Evolutionary conservation across 2,797 vertebrate species (phyloP).

Genomic region (Australoheros facetus): DNA sequence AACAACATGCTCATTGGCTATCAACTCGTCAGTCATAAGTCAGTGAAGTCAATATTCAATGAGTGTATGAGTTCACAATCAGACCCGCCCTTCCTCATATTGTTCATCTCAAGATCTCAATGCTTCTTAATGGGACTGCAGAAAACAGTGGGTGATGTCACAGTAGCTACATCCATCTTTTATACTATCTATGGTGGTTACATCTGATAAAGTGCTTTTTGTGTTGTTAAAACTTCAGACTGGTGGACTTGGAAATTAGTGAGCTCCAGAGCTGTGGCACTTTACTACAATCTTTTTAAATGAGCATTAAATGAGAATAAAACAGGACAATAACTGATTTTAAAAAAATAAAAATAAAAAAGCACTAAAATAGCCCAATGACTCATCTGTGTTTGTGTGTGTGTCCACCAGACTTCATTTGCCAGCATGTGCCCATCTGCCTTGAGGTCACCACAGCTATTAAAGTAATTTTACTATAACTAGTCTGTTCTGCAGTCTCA

Average conservation of each 20-base stretch:
- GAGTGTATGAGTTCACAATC: too few species aligned
- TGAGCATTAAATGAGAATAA: not conserved
- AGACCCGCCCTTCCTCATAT: too few species aligned
- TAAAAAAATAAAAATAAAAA: not conserved
- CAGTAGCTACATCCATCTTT: not conserved
- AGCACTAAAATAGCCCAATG: not conserved
- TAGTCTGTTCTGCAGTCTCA: conserved; percentile 41
- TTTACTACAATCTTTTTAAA: too few species aligned
- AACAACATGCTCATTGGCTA: too few species aligned
- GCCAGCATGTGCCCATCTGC: conserved; percentile 69
- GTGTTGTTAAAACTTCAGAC: too few species aligned
- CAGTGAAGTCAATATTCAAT: not conserved
- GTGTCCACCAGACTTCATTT: conserved; percentile 66
- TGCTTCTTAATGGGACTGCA: not conserved
- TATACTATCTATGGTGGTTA: not conserved
- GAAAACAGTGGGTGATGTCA: too few species aligned
- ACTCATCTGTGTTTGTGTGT: not conserved
- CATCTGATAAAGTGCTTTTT: not conserved
- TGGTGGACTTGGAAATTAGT: not conserved
- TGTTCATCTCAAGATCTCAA: not conserved
- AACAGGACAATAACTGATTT: not conserved
- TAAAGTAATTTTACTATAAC: conserved; percentile 66
- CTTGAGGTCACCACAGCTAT: conserved; percentile 69
- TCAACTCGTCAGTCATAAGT: not conserved
- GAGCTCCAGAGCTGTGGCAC: not conserved